phyloP scores from a whole-genome alignment of 2,888 invertebrate species.

The Drosophila pegasa region DNA sequence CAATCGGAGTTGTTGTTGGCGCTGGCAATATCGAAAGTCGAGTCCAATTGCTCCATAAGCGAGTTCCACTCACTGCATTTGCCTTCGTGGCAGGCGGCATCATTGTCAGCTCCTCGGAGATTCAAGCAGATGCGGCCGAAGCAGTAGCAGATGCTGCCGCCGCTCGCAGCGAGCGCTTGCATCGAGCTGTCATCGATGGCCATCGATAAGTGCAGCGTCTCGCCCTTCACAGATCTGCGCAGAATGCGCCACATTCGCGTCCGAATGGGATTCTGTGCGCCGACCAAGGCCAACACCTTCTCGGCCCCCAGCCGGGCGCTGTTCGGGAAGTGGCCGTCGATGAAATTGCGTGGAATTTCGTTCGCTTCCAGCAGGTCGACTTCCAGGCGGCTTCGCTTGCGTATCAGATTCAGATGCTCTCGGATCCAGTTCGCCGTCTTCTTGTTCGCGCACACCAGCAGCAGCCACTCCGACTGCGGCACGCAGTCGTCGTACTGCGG shows the following conservation, averaged over 20 bases:
- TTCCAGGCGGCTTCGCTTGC: neutral
- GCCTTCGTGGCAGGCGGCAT: too few species aligned
- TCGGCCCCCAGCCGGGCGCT: neutral
- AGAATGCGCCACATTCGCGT: conserved; percentile 1
- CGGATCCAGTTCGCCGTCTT: neutral
- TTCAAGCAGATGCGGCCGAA: conserved; percentile 13
- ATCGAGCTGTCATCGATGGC: conserved; percentile 7
- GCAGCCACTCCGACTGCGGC: conserved; percentile 6
- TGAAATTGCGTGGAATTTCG: neutral
- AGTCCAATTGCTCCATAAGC: neutral
- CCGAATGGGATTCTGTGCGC: conserved; percentile 6
- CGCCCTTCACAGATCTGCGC: neutral
- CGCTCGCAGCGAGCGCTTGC: neutral
- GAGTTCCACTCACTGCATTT: neutral
- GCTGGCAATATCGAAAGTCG: neutral
- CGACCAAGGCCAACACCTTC: conserved; percentile 1
- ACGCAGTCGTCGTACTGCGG: conserved; percentile 7
- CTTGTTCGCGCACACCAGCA: conserved; percentile 5
- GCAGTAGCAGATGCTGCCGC: conserved; percentile 1
- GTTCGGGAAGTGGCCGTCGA: neutral
- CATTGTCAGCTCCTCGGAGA: too few species aligned
- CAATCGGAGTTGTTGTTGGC: too few species aligned
- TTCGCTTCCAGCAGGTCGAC: neutral
- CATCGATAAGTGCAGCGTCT: neutral
- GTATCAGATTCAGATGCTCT: neutral